Conservation (phyloP, 2,888 invertebrate species). For the Pseudococcus viburni region DNA sequence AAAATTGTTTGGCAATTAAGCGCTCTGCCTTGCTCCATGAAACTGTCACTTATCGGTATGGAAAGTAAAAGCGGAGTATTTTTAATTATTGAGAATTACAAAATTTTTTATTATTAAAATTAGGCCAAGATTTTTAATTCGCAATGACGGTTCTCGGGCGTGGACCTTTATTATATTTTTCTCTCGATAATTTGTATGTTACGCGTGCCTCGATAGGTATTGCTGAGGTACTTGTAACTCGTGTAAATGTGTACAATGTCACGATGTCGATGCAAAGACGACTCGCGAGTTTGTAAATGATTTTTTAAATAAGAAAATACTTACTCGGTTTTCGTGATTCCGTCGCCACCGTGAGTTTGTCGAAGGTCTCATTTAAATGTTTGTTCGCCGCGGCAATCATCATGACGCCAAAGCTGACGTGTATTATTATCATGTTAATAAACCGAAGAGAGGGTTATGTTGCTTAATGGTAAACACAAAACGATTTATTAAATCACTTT, state of each 20-base stretch:
- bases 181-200: slow-evolving; percentile 12
- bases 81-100: slow-evolving; percentile 19
- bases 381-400: slow-evolving; percentile 22
- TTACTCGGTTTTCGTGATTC: neutral
- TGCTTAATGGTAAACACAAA: slow-evolving; percentile 25
- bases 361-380: slow-evolving; percentile 35
- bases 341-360: neutral
- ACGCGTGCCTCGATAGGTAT: neutral
- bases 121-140: neutral
- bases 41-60: slow-evolving; percentile 17
- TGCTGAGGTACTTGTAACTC: neutral
- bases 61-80: slow-evolving; percentile 16
- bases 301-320: slow-evolving; percentile 27
- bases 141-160: neutral
- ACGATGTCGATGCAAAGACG: slow-evolving; percentile 24
- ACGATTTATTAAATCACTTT: slow-evolving; percentile 36
- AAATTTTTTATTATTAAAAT: slow-evolving; percentile 24
- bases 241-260: slow-evolving; percentile 1
- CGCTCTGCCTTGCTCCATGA: no score
- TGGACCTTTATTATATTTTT: neutral
- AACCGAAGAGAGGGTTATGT: slow-evolving; percentile 38
- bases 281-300: slow-evolving; percentile 15
- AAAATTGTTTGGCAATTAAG: neutral
- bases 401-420: slow-evolving; percentile 28
- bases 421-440: slow-evolving; percentile 39